Conservation (phyloP, 2,888 invertebrate genomes). For the Coremacera marginata region DNA sequence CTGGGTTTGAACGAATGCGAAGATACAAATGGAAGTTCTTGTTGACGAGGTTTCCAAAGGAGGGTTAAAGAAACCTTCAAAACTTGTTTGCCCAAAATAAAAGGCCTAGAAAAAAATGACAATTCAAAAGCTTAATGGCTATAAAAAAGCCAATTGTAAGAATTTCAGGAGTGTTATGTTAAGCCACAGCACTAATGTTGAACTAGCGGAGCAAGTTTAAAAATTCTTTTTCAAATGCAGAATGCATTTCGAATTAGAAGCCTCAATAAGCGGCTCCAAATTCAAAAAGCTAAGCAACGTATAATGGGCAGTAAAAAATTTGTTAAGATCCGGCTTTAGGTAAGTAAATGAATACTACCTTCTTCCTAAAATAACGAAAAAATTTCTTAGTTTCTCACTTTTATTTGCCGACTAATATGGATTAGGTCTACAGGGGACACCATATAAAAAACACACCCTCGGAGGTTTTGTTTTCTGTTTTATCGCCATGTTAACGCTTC, state of each 20-base stretch:
- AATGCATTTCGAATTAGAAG: background rate
- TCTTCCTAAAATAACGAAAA: no score
- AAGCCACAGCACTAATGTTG: background rate
- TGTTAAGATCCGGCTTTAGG: background rate
- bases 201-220: background rate
- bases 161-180: background rate
- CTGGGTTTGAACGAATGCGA: background rate
- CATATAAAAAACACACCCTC: no score
- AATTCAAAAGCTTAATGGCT: background rate
- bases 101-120: background rate
- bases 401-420: no score
- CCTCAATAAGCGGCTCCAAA: background rate
- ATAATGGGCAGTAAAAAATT: background rate
- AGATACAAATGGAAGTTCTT: background rate
- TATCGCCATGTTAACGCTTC: no score
- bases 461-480: no score
- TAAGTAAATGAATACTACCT: no score
- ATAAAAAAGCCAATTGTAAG: background rate
- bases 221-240: background rate
- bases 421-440: no score
- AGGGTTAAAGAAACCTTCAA: background rate
- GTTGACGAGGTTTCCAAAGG: background rate
- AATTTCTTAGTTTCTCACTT: no score
- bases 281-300: background rate
- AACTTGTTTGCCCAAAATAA: background rate